Percentiles rank a stretch among this genome's conserved stretches.
These are phyloP conservation scores for Drosophila aldrichi DNA, from an alignment of 2,888 invertebrate genomes.

Conservation along the genomic window DNA sequence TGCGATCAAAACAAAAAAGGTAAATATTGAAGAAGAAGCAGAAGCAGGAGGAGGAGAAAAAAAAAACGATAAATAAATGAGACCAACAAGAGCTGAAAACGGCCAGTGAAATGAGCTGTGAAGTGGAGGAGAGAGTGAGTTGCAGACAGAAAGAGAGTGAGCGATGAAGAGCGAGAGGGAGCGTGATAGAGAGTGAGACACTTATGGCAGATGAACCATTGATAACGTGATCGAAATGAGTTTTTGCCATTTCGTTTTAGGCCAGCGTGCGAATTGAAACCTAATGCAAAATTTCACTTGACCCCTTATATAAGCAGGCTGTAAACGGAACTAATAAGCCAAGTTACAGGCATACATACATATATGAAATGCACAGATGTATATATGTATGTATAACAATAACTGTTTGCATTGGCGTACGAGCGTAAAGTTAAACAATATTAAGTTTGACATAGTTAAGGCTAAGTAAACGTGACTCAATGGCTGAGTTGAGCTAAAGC, in stretches of 20 bases:
- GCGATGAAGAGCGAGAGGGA: neutral
- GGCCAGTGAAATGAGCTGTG: conserved; percentile 33
- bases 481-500: neutral
- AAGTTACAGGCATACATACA: neutral
- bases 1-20: conserved; percentile 78
- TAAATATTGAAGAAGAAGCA: conserved; percentile 71
- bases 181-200: neutral
- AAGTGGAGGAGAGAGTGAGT: conserved; percentile 26
- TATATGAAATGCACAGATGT: neutral
- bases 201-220: conserved; percentile 13
- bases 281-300: conserved; percentile 56
- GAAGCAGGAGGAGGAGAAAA: conserved; percentile 18
- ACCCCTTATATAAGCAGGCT: conserved; percentile 64
- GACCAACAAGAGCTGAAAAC: conserved; percentile 55
- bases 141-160: conserved; percentile 6
- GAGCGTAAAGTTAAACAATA: conserved; percentile 26
- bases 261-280: conserved; percentile 50
- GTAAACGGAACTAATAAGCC: conserved; percentile 67
- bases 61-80: conserved; percentile 70
- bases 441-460: conserved; percentile 29
- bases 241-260: conserved; percentile 34
- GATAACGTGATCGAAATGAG: conserved; percentile 40
- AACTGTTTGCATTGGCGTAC: conserved; percentile 23
- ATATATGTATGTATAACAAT: neutral
- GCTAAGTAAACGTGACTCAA: conserved; percentile 22